A percentile compares a stretch with the other conserved stretches of the same genome.
phyloP scores from a whole-genome alignment of 2,888 invertebrate species.

The Limnephilus lunatus region DNA sequence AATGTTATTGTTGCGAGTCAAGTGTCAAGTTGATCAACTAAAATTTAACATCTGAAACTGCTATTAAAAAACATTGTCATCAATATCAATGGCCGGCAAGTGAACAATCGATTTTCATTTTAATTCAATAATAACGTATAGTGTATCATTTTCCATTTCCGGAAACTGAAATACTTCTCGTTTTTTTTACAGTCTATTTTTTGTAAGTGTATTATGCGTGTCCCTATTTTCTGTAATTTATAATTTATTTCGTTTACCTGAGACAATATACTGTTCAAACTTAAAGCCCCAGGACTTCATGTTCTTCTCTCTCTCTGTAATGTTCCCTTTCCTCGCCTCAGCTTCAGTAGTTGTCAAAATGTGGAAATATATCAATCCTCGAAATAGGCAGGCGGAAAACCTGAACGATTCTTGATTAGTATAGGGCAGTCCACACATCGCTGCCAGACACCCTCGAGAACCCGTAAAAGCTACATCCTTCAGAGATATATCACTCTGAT shows the following conservation, averaged over 20 bases:
- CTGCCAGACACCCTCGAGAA: slow-evolving; percentile 83
- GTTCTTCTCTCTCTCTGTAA: slow-evolving; percentile 76
- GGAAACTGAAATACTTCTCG: no score
- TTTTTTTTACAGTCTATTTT: no score
- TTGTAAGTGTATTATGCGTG: no score
- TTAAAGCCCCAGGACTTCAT: slow-evolving; percentile 84
- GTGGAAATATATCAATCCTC: slow-evolving; percentile 84
- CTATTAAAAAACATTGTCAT: no score
- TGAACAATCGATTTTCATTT: no score
- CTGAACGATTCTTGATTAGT: slow-evolving; percentile 82
- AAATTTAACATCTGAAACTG: no score
- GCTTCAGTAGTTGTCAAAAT: slow-evolving; percentile 81
- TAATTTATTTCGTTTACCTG: slow-evolving; percentile 73
- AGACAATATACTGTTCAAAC: slow-evolving; percentile 85
- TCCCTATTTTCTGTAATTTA: no score
- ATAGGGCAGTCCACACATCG: slow-evolving; percentile 83
- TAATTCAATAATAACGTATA: no score
- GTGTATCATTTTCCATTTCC: no score
- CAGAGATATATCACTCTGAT: slow-evolving; percentile 60
- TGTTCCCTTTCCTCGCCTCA: slow-evolving; percentile 70
- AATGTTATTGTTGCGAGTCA: no score
- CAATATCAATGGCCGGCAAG: no score
- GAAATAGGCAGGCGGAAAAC: slow-evolving; percentile 81
- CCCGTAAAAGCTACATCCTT: slow-evolving; percentile 79
- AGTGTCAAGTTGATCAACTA: no score